Percentiles rank a stretch among this genome's conserved stretches.
Conservation (phyloP, 2,888 invertebrate species). For the Trichacis sp. region DNA sequence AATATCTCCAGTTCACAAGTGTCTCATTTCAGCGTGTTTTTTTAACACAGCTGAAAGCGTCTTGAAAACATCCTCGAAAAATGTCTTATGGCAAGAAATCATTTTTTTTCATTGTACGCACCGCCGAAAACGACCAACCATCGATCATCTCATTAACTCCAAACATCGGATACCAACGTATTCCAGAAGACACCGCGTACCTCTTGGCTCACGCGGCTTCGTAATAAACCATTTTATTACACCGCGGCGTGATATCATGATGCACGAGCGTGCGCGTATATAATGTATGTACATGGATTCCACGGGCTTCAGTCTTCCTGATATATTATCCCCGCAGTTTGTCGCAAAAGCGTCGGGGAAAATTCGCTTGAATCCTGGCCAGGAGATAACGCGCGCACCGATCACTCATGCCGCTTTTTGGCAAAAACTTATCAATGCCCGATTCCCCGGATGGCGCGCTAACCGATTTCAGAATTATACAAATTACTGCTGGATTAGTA, state of each 20-base stretch:
- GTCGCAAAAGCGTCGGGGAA: slow-evolving; percentile 43
- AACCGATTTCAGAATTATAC: slow-evolving; percentile 62
- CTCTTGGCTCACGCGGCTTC: slow-evolving; percentile 5
- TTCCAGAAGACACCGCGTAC: slow-evolving; percentile 13
- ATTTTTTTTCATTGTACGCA: background rate
- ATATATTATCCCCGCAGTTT: slow-evolving; percentile 44
- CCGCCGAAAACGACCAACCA: slow-evolving; percentile 1
- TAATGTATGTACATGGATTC: slow-evolving; percentile 30
- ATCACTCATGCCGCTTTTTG: slow-evolving; percentile 45
- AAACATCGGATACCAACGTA: background rate
- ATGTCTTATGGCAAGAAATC: too few species aligned
- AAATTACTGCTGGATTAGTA: slow-evolving; percentile 59
- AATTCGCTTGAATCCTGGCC: slow-evolving; percentile 44
- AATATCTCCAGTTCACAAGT: too few species aligned
- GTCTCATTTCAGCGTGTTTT: too few species aligned
- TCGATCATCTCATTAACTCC: background rate
- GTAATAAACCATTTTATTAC: slow-evolving; percentile 36
- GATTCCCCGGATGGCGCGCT: slow-evolving; percentile 32
- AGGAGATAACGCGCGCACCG: slow-evolving; percentile 39
- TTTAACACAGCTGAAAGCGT: too few species aligned
- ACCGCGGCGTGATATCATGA: slow-evolving; percentile 28
- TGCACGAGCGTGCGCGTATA: background rate
- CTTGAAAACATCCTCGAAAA: too few species aligned
- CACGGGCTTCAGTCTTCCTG: slow-evolving; percentile 24
- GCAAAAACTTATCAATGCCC: slow-evolving; percentile 47